A percentile compares a stretch with the other conserved stretches of the same genome.
Evolutionary conservation across 2,113 vertebrate genomes (phyloP).

Genomic region (Todiramphus chloris): DNA sequence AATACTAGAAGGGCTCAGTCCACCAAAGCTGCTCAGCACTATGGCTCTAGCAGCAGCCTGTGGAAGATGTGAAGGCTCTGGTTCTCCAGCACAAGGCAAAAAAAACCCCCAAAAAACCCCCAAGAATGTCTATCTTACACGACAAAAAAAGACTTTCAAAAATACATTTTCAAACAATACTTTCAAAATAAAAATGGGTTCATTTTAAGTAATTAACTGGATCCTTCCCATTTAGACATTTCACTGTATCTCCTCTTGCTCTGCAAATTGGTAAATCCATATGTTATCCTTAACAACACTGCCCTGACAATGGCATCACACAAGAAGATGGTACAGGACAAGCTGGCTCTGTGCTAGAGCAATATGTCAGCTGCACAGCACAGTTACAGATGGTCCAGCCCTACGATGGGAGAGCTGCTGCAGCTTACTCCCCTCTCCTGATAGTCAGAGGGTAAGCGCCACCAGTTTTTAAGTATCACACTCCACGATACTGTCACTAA

Average conservation of each 20-base stretch:
- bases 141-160: background rate
- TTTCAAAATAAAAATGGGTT: background rate
- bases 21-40: background rate
- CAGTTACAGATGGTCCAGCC: background rate
- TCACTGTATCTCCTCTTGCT: background rate
- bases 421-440: background rate
- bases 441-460: background rate
- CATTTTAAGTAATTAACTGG: background rate
- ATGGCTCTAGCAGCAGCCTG: rapidly evolving
- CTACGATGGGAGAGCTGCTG: background rate
- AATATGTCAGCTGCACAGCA: background rate
- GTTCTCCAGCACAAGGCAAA: background rate
- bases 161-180: background rate
- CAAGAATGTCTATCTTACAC: background rate
- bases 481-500: background rate
- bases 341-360: background rate
- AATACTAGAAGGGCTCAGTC: background rate
- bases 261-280: background rate
- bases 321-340: background rate
- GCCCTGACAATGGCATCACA: background rate
- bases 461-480: background rate
- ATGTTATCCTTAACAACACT: background rate
- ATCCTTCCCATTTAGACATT: background rate
- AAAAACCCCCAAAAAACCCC: no score
- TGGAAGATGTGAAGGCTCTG: background rate